Percentiles rank a stretch among this genome's conserved stretches.
Conservation (phyloP, 2,797 vertebrate genomes). For the Chanos chanos region DNA sequence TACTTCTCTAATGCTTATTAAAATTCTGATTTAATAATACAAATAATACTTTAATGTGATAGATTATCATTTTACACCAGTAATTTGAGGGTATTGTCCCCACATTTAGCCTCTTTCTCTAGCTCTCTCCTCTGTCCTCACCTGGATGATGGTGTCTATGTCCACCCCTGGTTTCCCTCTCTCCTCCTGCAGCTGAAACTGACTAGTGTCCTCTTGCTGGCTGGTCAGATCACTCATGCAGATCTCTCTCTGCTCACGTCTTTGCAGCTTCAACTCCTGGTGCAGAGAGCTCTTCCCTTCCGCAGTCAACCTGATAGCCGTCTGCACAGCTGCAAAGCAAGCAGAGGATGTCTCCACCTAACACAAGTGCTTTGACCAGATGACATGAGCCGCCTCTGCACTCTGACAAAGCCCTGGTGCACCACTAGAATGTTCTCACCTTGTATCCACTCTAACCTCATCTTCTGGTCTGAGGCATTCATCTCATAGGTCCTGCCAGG, state of each 20-base stretch:
- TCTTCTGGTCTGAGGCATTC: constrained; percentile 73
- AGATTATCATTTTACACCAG: too few species aligned
- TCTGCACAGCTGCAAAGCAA: constrained; percentile 63
- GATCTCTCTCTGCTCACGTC: constrained; percentile 59
- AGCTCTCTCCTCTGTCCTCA: neutral
- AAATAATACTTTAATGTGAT: too few species aligned
- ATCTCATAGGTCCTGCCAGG: constrained; percentile 73
- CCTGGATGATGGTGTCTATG: constrained; percentile 34
- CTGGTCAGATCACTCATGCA: constrained; percentile 23
- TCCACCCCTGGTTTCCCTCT: neutral
- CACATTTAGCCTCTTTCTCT: neutral
- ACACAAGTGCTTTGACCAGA: neutral
- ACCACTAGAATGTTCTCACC: constrained; percentile 19
- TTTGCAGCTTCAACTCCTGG: constrained; percentile 68
- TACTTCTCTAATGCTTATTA: too few species aligned
- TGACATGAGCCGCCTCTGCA: too few species aligned
- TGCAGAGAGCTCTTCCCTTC: constrained; percentile 67
- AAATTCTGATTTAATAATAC: too few species aligned
- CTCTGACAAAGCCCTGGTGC: neutral
- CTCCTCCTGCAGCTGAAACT: neutral
- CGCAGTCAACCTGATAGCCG: constrained; percentile 62
- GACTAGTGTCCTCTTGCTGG: neutral
- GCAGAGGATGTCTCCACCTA: neutral
- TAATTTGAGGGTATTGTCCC: too few species aligned
- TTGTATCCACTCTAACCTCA: constrained; percentile 74